phyloP scores from a whole-genome alignment of 2,113 vertebrate species.

The Crotophaga sulcirostris region DNA sequence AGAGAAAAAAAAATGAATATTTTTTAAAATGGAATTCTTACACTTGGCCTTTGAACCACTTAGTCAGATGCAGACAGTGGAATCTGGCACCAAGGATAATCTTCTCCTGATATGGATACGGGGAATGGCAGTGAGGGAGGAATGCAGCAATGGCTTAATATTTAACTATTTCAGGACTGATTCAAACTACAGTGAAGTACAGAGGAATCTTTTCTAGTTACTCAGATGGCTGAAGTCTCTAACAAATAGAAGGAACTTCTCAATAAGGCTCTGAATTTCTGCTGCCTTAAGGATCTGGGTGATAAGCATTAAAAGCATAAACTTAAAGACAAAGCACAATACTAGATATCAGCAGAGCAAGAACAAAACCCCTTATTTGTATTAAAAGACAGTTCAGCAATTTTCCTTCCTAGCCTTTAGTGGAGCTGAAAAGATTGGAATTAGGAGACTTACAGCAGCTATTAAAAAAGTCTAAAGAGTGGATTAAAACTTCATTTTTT shows the following conservation, averaged over 20 bases:
- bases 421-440: not conserved
- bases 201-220: not conserved
- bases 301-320: not conserved
- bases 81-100: conserved; percentile 62
- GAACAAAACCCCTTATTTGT: not conserved
- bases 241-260: not conserved
- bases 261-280: not conserved
- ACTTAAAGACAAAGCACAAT: not conserved
- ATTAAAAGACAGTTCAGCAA: not conserved
- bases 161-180: conserved; percentile 42
- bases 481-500: not conserved
- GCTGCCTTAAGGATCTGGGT: not conserved
- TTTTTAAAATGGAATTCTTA: conserved; percentile 36
- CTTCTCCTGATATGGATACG: conserved; percentile 56
- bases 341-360: not conserved
- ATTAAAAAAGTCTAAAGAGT: not conserved
- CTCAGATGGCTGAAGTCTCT: not conserved
- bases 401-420: not conserved
- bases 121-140: conserved; percentile 44
- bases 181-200: not conserved
- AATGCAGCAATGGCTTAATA: conserved; percentile 45
- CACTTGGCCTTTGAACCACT: conserved; percentile 50
- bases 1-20: not conserved
- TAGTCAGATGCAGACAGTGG: conserved; percentile 62
- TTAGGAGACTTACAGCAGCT: not conserved